Conservation (phyloP, 2,888 invertebrate species). For the Netelia inedita region DNA sequence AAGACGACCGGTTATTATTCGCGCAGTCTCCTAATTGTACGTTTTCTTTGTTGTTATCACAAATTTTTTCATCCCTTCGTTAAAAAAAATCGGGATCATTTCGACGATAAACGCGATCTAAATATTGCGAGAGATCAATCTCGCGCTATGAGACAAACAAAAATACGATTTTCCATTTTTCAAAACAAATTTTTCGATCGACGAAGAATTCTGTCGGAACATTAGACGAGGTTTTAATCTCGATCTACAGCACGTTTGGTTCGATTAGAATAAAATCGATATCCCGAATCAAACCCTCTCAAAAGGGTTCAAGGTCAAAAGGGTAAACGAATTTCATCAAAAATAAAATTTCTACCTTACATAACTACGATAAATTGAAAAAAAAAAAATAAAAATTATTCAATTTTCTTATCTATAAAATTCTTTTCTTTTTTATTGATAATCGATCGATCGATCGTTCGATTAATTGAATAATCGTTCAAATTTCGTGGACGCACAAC, state of each 20-base stretch:
- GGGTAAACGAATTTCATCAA: neutral
- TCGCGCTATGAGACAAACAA: too few species aligned
- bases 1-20: conserved; percentile 58
- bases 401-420: neutral
- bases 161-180: neutral
- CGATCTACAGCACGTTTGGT: neutral
- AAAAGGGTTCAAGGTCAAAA: neutral
- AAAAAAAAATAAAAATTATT: neutral
- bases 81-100: neutral
- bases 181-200: neutral
- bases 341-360: too few species aligned
- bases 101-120: neutral
- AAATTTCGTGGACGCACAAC: conserved; percentile 14
- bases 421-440: too few species aligned
- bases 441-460: neutral
- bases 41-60: conserved; percentile 6
- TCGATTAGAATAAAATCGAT: neutral
- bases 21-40: conserved; percentile 41
- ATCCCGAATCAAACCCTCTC: neutral
- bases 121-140: too few species aligned
- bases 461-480: conserved; percentile 7
- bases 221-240: neutral
- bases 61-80: neutral
- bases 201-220: neutral
- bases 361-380: too few species aligned